These are phyloP conservation scores for human (Homo sapiens) DNA, from an alignment of 2,113 vertebrate genomes.

Conservation along the genomic window DNA sequence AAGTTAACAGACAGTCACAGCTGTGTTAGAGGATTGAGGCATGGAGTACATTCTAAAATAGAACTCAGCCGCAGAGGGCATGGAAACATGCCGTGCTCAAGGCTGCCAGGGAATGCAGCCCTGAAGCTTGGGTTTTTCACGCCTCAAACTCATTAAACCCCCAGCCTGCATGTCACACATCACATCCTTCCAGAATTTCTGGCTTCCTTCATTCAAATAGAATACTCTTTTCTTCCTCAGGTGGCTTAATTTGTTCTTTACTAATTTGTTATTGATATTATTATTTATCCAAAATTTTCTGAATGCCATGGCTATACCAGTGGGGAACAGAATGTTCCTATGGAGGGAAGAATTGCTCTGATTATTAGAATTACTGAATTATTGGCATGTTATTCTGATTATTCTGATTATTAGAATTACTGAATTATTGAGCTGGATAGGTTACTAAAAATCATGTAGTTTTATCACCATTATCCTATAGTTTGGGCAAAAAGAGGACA, in stretches of 20 bases:
- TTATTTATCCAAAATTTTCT: conserved; percentile 22
- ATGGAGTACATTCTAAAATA: conserved; percentile 84
- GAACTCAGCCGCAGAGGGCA: conserved; percentile 78
- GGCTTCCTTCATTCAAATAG: conserved; percentile 76
- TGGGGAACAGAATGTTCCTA: background rate
- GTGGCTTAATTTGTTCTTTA: conserved; percentile 41
- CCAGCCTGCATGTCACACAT: conserved; percentile 78
- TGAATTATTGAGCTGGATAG: background rate
- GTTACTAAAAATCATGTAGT: background rate
- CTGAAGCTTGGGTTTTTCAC: conserved; percentile 83
- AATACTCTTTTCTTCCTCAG: conserved; percentile 45
- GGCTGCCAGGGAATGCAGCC: conserved; percentile 83
- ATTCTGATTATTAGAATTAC: background rate
- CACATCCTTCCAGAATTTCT: background rate
- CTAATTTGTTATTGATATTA: conserved; percentile 43
- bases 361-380: conserved; percentile 13
- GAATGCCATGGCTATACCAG: background rate
- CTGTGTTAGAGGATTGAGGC: conserved; percentile 82
- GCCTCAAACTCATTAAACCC: conserved; percentile 86
- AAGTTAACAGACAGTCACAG: conserved; percentile 83
- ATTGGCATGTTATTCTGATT: background rate
- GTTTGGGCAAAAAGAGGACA: background rate
- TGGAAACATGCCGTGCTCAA: conserved; percentile 67
- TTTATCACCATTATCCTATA: background rate
- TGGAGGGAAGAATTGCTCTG: background rate